Evolutionary conservation across 2,797 vertebrate species (phyloP).

Genomic region (Anabas testudineus): DNA sequence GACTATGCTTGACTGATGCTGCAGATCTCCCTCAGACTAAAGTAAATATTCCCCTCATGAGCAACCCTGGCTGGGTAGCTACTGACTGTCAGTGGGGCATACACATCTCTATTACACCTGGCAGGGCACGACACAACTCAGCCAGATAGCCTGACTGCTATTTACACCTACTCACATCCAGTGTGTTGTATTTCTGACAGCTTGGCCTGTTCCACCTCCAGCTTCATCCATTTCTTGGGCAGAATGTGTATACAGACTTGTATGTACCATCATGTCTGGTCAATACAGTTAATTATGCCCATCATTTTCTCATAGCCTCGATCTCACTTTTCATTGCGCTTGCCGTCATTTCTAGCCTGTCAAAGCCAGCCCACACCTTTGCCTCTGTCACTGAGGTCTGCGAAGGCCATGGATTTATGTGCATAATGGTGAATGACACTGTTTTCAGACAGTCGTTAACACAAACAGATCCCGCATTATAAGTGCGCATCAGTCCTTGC

Average conservation of each 20-base stretch:
- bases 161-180: conserved; percentile 57
- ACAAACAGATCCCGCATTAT: not conserved
- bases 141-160: conserved; percentile 45
- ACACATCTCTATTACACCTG: conserved; percentile 62
- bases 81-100: conserved; percentile 49
- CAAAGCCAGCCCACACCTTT: conserved; percentile 19
- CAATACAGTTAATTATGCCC: conserved; percentile 36
- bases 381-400: conserved; percentile 5
- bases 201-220: conserved; percentile 39
- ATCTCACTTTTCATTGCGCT: conserved; percentile 27
- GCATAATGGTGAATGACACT: conserved; percentile 6
- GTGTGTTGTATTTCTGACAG: conserved; percentile 47
- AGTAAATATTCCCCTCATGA: conserved; percentile 63
- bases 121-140: conserved; percentile 59
- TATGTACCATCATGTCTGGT: conserved; percentile 40
- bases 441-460: conserved; percentile 2
- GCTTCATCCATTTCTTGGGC: conserved; percentile 15
- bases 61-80: conserved; percentile 39
- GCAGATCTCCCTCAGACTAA: conserved; percentile 55
- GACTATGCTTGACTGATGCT: conserved; percentile 68
- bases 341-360: conserved; percentile 20
- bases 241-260: conserved; percentile 36
- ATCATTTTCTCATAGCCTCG: conserved; percentile 13
- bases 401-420: too few species aligned
- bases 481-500: conserved; percentile 4